Conservation (phyloP, 2,888 invertebrate species). For the Maniola hyperantus region DNA sequence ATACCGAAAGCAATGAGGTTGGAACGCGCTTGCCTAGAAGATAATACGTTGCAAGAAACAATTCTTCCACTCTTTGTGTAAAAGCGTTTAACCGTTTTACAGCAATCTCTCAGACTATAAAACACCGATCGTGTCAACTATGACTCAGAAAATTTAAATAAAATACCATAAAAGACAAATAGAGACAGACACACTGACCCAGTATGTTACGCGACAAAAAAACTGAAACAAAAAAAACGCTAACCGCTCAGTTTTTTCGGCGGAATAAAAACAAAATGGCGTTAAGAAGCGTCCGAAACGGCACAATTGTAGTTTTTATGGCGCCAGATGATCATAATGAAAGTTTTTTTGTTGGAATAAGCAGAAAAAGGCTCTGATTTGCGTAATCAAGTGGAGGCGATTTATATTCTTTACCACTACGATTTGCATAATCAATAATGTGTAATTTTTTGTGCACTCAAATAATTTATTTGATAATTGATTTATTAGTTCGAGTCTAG, state of each 20-base stretch:
- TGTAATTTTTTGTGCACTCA: background rate
- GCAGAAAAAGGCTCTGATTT: constrained; percentile 42
- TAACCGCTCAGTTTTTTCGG: constrained; percentile 54
- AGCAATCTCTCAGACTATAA: background rate
- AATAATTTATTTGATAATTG: background rate
- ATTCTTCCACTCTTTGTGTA: no score
- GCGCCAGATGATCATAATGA: constrained; percentile 50
- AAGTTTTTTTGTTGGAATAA: constrained; percentile 50
- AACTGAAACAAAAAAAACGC: constrained; percentile 44
- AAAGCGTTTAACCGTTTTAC: no score
- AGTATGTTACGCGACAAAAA: constrained; percentile 54
- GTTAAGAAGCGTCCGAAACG: constrained; percentile 47
- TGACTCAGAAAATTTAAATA: constrained; percentile 29
- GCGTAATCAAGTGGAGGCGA: constrained; percentile 43
- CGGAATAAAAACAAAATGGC: constrained; percentile 60
- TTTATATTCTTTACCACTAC: background rate
- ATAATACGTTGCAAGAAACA: no score
- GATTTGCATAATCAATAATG: constrained; percentile 14
- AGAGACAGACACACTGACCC: constrained; percentile 69
- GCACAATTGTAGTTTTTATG: constrained; percentile 52
- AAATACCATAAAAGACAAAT: constrained; percentile 53
- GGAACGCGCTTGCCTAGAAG: no score
- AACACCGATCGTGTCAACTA: constrained; percentile 14
- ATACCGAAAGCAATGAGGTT: no score
- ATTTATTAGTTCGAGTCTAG: background rate